Evolutionary conservation across 2,797 vertebrate species (phyloP), one percentile per base, ranked within the genome.

Genomic region (Bradypodion pumilum): DNA sequence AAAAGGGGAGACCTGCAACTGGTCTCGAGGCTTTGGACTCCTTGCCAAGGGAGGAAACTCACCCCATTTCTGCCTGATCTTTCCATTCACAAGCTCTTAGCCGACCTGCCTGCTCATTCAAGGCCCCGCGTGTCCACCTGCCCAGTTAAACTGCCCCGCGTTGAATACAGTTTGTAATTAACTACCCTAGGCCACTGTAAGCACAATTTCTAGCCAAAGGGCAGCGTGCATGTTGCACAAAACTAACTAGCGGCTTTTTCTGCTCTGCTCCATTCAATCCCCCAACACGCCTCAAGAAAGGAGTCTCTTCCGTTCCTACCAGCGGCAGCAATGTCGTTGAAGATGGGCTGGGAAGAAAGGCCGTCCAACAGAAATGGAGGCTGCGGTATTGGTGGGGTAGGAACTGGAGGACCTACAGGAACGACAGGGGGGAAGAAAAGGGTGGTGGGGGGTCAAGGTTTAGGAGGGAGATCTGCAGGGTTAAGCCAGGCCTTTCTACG

Each of bases 321-420:
- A 97, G 98, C 98, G 97, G 98, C 42, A 93, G 97, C 90, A 87
- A 97, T 95, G 93, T 99, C 98, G 95, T 98, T 99, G 95, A 99
- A 99, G 88, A 99, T 94, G 91, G 98, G 96, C 91, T 97, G 98
- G 89, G 97, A 97, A 77, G 97, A 96, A 90, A 99, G 97, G 83
- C 98, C 98, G 90, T 99, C 99, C 91, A 99, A 94, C 87, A 99
- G 96, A 92, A 99, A 99, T 0, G 97, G 86, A 78, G 98, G 96
- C 94, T 99, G 98, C 87, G 98, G 94, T 84, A 97, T 88, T 91
- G 96, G 96, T 86, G 83, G 95, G 12, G 95, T 96, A 90, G 98
- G 96, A 86, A 96, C 91, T 78, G 97, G 96, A 95, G 96, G 95
- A 86, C 97, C 97, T 98, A 91, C 80, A 89, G 73, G 85, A 94